Base-by-base conservation (phyloP, 2,888 invertebrate genomes). In the Dascillus cervinus region DNA sequence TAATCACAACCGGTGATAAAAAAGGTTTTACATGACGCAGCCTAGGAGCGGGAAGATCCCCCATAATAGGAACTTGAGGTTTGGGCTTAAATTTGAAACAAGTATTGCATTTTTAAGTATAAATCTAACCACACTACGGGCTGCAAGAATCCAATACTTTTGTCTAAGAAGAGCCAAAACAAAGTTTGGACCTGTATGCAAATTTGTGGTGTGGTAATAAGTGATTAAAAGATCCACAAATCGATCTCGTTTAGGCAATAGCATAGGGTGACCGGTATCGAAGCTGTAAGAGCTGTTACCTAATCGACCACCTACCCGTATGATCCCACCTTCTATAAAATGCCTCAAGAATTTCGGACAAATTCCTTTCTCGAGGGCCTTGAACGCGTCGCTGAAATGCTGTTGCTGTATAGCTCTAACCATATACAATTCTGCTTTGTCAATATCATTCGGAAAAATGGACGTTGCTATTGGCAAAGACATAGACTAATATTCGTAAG, bases 191-290 rank as follows among this genome's bases (percentile, higher is more conserved):
- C 54, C 52, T 0, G 48, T 34, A 26, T 56, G 52, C 5, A 44
- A 23, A 13, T 44, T 26, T 3, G 14, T 20, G 8, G 24, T 9
- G 26, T 55, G 50, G 12, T 27, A 31, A 12, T 50, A 32, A 4
- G 26, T 31, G 6, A 53, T 46, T 3, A 53, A 41, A 2, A 52
- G 22, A 4, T 42, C 36, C 0, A 53, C 51, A 1, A 54, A 5
- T n/a, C 37, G 32, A 35, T 50, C 39, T 3, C 35, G 24, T 12
- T 29, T 33, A 3, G 54, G 49, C 6, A 56, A 17, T 3, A 56
- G 14, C 3, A 53, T 48, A 1, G 50, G 50, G 35, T 53, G 38
- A 4, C 53, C 52, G 3, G 50, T 50, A 3, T 53, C 52, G 29
- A 24, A 45, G 8, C 5, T 3, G 13, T 32, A 24, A 11, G 15